A percentile compares a stretch with the other conserved stretches of the same genome.
Conservation (phyloP, 1,140 invertebrate species). For the Sycobia sp. region DNA sequence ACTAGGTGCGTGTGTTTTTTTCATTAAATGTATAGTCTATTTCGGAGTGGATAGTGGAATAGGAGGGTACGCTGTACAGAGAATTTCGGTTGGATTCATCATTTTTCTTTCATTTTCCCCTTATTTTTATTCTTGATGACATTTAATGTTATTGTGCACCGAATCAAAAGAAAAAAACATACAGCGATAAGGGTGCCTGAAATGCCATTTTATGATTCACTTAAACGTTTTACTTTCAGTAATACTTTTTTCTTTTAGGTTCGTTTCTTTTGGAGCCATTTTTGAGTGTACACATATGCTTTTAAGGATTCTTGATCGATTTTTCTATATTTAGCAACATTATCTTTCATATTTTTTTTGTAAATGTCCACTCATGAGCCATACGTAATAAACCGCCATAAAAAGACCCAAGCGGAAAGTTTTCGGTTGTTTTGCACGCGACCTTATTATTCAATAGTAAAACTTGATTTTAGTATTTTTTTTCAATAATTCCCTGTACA, state of each 20-base stretch:
- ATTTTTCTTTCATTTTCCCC: slow-evolving; percentile 21
- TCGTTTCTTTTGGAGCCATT: neutral
- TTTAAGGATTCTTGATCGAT: neutral
- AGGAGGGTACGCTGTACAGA: slow-evolving; percentile 55
- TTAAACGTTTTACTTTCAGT: slow-evolving; percentile 15
- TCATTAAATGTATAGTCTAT: slow-evolving; percentile 47
- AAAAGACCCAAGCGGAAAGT: slow-evolving; percentile 5
- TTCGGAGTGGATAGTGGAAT: slow-evolving; percentile 53
- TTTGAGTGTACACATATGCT: neutral
- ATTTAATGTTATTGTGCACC: slow-evolving; percentile 14
- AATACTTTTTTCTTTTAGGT: too few species aligned
- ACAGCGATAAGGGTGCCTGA: neutral
- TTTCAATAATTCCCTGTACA: slow-evolving; percentile 22
- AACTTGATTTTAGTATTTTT: slow-evolving; percentile 11
- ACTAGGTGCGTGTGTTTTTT: slow-evolving; percentile 19
- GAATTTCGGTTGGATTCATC: slow-evolving; percentile 46
- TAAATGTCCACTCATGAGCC: neutral
- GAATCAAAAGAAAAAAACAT: neutral
- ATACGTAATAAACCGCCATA: neutral
- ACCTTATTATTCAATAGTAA: neutral
- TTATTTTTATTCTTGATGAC: too few species aligned
- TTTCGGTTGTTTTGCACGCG: neutral
- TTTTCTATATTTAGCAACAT: slow-evolving; percentile 1
- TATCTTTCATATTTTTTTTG: neutral
- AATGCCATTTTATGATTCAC: too few species aligned